phyloP scores from a whole-genome alignment of 1,140 invertebrate genomes.

The Dysdera silvatica region DNA sequence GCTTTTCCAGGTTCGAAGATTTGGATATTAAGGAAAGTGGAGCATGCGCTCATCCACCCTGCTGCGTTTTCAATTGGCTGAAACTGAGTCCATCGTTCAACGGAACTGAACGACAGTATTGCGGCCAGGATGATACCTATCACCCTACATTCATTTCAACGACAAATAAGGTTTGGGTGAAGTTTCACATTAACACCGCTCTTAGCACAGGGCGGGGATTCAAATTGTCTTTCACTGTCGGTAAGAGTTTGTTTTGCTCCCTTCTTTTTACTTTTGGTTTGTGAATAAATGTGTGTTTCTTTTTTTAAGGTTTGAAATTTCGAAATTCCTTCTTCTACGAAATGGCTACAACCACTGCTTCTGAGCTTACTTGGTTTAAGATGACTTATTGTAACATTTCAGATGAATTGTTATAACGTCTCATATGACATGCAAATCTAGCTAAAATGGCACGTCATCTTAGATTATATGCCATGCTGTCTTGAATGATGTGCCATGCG shows the following conservation, averaged over 20 bases:
- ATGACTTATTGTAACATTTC: no score
- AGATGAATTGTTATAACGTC: no score
- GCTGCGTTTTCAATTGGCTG: constrained; percentile 17
- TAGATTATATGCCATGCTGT: no score
- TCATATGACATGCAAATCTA: no score
- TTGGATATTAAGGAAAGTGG: constrained; percentile 29
- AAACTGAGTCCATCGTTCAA: constrained; percentile 8
- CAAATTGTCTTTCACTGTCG: constrained; percentile 22
- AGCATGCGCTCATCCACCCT: constrained; percentile 4
- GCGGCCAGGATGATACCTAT: constrained; percentile 11
- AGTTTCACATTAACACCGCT: constrained; percentile 16
- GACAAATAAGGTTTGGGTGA: constrained; percentile 22
- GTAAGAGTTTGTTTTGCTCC: background rate
- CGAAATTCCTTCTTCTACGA: no score
- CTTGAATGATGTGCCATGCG: no score
- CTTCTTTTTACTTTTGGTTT: constrained; percentile 15
- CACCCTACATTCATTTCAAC: constrained; percentile 12
- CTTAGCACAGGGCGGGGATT: constrained; percentile 20
- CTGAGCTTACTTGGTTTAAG: no score
- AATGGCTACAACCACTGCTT: no score
- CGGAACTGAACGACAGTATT: constrained; percentile 4
- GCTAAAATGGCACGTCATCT: no score
- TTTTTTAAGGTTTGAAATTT: constrained; percentile 5
- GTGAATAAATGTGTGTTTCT: constrained; percentile 26
- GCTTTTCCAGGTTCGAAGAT: constrained; percentile 22